These are phyloP conservation scores for Sarcophaga bullata DNA, from an alignment of 1,140 invertebrate genomes.

Conservation along the genomic window DNA sequence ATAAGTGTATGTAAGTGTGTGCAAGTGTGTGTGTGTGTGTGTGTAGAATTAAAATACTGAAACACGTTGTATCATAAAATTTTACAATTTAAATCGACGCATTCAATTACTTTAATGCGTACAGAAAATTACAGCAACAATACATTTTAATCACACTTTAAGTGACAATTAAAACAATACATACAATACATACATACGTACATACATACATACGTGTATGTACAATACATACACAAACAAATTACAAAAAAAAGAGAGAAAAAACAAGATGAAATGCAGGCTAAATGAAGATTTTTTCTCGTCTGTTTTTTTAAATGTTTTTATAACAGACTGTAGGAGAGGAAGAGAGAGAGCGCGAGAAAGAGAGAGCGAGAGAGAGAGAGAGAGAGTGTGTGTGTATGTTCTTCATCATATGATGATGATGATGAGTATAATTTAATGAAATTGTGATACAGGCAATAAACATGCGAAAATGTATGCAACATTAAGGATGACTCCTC, in stretches of 20 bases:
- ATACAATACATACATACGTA: background rate
- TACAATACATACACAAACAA: too few relatives aligned
- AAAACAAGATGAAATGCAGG: background rate
- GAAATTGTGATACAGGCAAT: constrained; percentile 18
- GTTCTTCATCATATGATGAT: background rate
- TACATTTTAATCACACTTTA: constrained; percentile 40
- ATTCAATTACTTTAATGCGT: constrained; percentile 40
- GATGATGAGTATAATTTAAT: constrained; percentile 25
- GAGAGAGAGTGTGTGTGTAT: background rate
- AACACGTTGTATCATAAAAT: constrained; percentile 37
- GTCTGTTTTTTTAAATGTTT: background rate
- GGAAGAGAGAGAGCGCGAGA: too few relatives aligned
- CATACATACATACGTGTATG: too few relatives aligned
- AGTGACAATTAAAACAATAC: constrained; percentile 38
- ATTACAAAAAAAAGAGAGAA: too few relatives aligned
- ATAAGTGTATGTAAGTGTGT: background rate
- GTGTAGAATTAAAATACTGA: background rate
- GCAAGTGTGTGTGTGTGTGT: background rate
- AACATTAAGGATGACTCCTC: too few relatives aligned
- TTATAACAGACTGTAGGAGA: too few relatives aligned
- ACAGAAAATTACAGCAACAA: constrained; percentile 27
- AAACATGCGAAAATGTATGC: background rate
- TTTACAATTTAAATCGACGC: constrained; percentile 41
- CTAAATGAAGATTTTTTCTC: background rate
- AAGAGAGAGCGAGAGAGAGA: too few relatives aligned